These are phyloP conservation scores for Synergus laeviventris DNA, from an alignment of 2,888 invertebrate species.

Conservation along the genomic window DNA sequence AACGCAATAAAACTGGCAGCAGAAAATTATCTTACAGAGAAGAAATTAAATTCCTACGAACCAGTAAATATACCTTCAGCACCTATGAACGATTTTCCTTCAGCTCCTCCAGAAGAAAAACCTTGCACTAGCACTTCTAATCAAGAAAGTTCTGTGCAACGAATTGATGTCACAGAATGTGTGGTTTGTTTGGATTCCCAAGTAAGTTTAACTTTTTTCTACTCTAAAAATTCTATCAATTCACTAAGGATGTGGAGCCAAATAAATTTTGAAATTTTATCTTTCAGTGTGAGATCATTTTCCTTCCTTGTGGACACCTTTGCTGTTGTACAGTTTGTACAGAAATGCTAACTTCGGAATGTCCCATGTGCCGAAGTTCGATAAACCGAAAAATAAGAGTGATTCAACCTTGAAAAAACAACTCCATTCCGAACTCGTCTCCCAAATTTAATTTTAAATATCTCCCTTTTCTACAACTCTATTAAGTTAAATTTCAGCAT, in stretches of 20 bases:
- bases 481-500: neutral
- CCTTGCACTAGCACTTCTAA: constrained; percentile 68
- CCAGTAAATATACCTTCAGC: constrained; percentile 64
- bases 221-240: neutral
- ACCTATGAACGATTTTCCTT: constrained; percentile 48
- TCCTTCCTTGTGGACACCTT: constrained; percentile 92
- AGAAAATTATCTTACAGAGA: constrained; percentile 77
- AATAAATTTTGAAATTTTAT: constrained; percentile 42
- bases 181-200: constrained; percentile 88
- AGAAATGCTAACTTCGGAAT: constrained; percentile 78
- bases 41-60: constrained; percentile 62
- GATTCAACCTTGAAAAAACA: constrained; percentile 76
- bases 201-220: constrained; percentile 77
- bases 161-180: constrained; percentile 82
- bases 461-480: neutral
- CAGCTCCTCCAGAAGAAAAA: constrained; percentile 58
- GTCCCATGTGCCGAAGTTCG: constrained; percentile 87
- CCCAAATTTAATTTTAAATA: neutral
- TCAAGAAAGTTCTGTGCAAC: constrained; percentile 54
- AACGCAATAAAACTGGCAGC: constrained; percentile 81
- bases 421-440: neutral
- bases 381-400: constrained; percentile 85
- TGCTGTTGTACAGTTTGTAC: constrained; percentile 88
- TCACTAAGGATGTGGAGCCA: neutral
- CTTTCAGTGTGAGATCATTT: constrained; percentile 86